Evolutionary conservation across 2,888 invertebrate species (phyloP).

Genomic region (Bruchidius siliquastri): DNA sequence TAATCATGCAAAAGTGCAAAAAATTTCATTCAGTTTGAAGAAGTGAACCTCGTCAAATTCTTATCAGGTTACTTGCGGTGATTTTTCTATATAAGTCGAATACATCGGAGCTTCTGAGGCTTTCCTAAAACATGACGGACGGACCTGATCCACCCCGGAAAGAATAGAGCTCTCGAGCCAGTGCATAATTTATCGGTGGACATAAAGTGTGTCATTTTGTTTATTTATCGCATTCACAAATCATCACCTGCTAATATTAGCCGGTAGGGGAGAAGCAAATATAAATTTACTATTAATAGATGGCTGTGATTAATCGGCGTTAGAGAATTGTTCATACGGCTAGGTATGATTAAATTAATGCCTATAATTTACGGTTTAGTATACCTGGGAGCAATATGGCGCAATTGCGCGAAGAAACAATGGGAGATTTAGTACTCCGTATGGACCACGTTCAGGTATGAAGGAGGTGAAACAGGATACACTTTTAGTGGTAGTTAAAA

Average conservation of each 20-base stretch:
- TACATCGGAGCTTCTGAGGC: too few species aligned
- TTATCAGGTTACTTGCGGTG: too few species aligned
- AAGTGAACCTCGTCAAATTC: too few species aligned
- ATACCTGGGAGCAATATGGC: not conserved
- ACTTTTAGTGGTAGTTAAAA: too few species aligned
- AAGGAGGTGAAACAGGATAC: too few species aligned
- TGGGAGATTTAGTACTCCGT: not conserved
- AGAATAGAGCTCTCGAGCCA: not conserved
- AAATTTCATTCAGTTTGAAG: too few species aligned
- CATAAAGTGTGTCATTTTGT: conserved; percentile 23
- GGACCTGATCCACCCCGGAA: not conserved
- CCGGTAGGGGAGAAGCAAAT: not conserved
- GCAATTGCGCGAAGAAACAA: not conserved
- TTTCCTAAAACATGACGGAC: too few species aligned
- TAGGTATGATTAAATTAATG: not conserved
- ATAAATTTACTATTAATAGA: conserved; percentile 4
- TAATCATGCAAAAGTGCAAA: too few species aligned
- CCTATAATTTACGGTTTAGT: not conserved
- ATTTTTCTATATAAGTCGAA: too few species aligned
- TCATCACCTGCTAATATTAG: conserved; percentile 21
- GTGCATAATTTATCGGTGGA: conserved; percentile 18
- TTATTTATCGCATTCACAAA: conserved; percentile 23
- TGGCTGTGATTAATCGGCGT: conserved; percentile 11
- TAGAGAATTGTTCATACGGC: conserved; percentile 10
- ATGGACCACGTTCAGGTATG: too few species aligned